Base-by-base conservation (phyloP, 2,113 vertebrate genomes). In the Solenodon paradoxus region DNA sequence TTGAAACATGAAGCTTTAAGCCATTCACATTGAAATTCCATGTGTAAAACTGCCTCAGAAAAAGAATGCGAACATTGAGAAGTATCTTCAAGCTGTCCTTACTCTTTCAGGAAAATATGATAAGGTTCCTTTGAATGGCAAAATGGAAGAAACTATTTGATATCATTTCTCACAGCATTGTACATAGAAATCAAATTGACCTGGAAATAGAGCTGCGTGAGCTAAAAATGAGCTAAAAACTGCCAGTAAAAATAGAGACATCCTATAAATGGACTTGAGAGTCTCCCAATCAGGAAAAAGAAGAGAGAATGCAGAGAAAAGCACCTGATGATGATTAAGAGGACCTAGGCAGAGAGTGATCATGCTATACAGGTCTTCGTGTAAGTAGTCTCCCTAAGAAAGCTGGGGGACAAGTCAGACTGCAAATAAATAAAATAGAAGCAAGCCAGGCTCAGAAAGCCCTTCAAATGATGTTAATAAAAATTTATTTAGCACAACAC, bases 121-220 rank as follows among this genome's bases (percentile, higher is more conserved):
- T 88, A 78, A 81, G 47, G 88, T 90, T 94, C 22, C 28, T 79
- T 89, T 83, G 74, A 95, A 55, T 94, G 66, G 71, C 38, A 97
- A 95, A 94, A 83, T 53, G 47, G 20, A 24, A 88, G 64, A 89
- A 87, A 95, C 35, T 9, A 57, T 95, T 95, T 83, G 68, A 84
- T 95, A 89, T 1, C 32, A 13, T 75, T 94, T 87, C 63, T 94
- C 40, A 66, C 30, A 93, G 51, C 0, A 2, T 53, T 94, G 74
- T 92, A 93, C 92, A 61, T 45, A 96, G 71, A 93, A 95, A 95
- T 92, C 68, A 93, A 87, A 66, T 71, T 96, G 95, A 91, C 66
- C 61, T 94, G 38, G 57, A 96, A 83, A 68, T 68, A 71, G 30
- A 93, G 47, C 35, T 88, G 49, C 40, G 26, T 75, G 84, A 94